Base-by-base conservation (phyloP, 2,113 vertebrate species). In the Phocoena sinus region DNA sequence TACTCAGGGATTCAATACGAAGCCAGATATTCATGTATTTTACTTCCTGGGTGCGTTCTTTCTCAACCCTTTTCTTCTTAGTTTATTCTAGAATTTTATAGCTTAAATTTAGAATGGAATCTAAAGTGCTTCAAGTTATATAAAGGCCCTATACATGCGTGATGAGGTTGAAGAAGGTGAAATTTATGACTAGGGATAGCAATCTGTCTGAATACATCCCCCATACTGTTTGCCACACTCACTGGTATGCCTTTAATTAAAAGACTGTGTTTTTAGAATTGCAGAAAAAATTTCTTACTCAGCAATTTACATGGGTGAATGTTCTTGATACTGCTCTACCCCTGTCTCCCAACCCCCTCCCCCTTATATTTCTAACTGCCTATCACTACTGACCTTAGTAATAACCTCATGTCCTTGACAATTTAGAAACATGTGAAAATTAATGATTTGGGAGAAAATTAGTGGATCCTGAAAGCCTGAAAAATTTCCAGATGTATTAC, bases 341-440 rank as follows among this genome's bases (percentile, higher is more conserved):
- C 73, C 38, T 67, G 65, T 38, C 38, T 83, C 23, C 41, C 56
- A 31, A 14, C 38, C 17, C 6, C 25, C 68, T 36, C 3, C 14
- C 13, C 4, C 68, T 44, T 44, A 50, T 7, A 14, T 60, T 80
- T 94, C 84, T 79, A 63, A 81, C 33, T 21, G 23, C 68, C 84
- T 91, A 76, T 94, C 58, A 65, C 74, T 28, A 8, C 85, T 60
- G 88, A 97, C 97, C 89, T 96, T 76, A 44, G 56, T 90, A 83
- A 87, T 94, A 92, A 79, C 47, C 38, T 81, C 76, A 73, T 81
- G 44, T 68, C 50, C 74, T 94, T 91, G 76, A 80, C 70, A 63
- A 36, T 94, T 90, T 92, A 50, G 90, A 63, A 94, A 60, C 1
- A 38, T 26, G 18, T 83, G 77, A 76, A 41, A 95, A 88, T 84